Conservation (phyloP, 2,888 invertebrate genomes). For the Lasioglossum lativentre region DNA sequence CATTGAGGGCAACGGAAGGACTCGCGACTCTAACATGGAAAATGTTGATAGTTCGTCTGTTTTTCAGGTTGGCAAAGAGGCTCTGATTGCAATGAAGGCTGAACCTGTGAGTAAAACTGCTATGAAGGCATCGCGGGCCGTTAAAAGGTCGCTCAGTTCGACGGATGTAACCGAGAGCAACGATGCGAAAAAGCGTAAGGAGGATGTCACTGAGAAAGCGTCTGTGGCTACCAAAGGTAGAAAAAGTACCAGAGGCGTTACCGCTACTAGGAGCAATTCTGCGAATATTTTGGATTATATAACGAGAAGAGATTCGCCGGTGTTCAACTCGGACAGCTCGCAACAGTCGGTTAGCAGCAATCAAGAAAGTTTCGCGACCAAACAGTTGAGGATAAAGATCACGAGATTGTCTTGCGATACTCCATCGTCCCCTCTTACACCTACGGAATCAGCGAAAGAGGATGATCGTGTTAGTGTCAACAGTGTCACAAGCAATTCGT, state of each 20-base stretch:
- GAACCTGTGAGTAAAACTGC: constrained; percentile 10
- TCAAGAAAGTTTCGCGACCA: background rate
- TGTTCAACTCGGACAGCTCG: background rate
- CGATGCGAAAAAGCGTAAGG: constrained; percentile 36
- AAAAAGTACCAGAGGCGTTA: background rate
- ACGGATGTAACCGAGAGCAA: background rate
- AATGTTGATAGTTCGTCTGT: constrained; percentile 49
- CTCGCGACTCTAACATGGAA: constrained; percentile 41
- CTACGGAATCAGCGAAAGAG: background rate
- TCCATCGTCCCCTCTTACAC: background rate
- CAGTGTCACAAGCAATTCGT: background rate
- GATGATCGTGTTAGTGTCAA: background rate
- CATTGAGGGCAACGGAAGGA: constrained; percentile 29
- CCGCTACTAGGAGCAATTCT: constrained; percentile 14
- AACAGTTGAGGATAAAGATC: constrained; percentile 5
- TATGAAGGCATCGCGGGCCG: background rate
- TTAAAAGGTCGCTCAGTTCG: constrained; percentile 32
- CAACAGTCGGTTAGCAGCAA: background rate
- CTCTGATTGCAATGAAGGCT: background rate
- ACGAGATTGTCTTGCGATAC: background rate
- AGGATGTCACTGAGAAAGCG: constrained; percentile 8
- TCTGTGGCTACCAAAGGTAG: background rate
- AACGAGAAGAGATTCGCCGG: constrained; percentile 15
- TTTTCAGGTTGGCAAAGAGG: constrained; percentile 56
- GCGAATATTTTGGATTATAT: constrained; percentile 20